phyloP scores from a whole-genome alignment of 2,888 invertebrate species.

The Tachystola acroxantha region DNA sequence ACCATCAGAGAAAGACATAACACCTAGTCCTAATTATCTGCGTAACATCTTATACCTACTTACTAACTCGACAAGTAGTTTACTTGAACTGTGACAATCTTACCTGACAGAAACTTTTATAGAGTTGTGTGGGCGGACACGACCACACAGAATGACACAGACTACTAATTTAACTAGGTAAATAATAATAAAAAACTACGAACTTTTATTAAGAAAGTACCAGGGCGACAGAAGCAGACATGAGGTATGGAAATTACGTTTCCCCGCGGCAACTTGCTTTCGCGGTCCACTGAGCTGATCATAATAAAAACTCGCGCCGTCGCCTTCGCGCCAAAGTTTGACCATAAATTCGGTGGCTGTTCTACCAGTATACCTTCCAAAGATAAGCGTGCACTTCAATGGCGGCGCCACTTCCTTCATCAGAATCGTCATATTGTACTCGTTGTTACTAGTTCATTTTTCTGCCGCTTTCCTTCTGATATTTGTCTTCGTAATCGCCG shows the following conservation, averaged over 20 bases:
- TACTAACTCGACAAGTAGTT: no score
- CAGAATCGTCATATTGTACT: background rate
- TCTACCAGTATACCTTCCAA: slow-evolving; percentile 4
- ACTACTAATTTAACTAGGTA: slow-evolving; percentile 4
- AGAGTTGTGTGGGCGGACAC: no score
- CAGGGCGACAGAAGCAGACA: slow-evolving; percentile 69
- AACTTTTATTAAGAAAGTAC: slow-evolving; percentile 73
- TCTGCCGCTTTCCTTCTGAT: slow-evolving; percentile 15
- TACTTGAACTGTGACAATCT: no score
- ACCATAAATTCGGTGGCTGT: slow-evolving; percentile 76
- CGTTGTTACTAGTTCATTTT: background rate
- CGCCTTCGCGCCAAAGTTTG: slow-evolving; percentile 74
- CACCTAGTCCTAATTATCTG: no score
- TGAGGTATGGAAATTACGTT: slow-evolving; percentile 75
- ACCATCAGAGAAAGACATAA: no score
- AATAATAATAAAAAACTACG: slow-evolving; percentile 20
- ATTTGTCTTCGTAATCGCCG: slow-evolving; percentile 6
- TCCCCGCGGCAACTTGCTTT: slow-evolving; percentile 74
- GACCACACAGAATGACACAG: no score
- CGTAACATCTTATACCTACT: no score
- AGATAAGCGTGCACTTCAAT: slow-evolving; percentile 41
- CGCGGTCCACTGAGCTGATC: slow-evolving; percentile 79
- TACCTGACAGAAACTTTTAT: no score
- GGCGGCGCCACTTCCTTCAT: slow-evolving; percentile 10
- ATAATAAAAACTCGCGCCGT: slow-evolving; percentile 79